phyloP scores from a whole-genome alignment of 2,797 vertebrate genomes.

The Enteromius unitaeniatus region DNA sequence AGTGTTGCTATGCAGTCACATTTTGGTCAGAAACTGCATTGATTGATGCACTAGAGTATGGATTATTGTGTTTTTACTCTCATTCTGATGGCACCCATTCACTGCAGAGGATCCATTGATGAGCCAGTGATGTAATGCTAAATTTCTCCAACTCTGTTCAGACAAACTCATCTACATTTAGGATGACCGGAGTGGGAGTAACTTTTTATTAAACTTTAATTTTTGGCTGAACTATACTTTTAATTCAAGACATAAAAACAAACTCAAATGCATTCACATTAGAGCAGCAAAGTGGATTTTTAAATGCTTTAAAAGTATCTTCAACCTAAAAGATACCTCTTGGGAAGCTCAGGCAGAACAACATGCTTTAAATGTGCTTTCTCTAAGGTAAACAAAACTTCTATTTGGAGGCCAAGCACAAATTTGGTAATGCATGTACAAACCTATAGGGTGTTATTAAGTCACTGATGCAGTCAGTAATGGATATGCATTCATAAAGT shows the following conservation, averaged over 20 bases:
- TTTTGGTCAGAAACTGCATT: not conserved
- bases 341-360: not conserved
- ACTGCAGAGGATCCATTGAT: not conserved
- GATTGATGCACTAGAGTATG: not conserved
- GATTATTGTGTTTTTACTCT: not conserved
- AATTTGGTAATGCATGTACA: conserved; percentile 52
- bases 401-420: conserved; percentile 20
- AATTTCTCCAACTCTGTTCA: not conserved
- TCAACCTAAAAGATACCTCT: not conserved
- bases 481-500: conserved; percentile 54
- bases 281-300: not conserved
- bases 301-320: not conserved
- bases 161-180: not conserved
- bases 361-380: conserved; percentile 40
- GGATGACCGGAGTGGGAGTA: not conserved
- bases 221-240: not conserved
- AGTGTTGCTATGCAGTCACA: not conserved
- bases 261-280: not conserved
- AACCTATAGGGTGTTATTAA: conserved; percentile 60
- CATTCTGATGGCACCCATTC: not conserved
- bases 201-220: not conserved
- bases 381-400: conserved; percentile 33
- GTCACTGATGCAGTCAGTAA: conserved; percentile 57
- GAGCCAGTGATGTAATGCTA: not conserved
- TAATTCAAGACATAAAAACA: not conserved